These are phyloP conservation scores for Remorina albescens DNA, from an alignment of 2,797 vertebrate genomes.

Conservation along the genomic window DNA sequence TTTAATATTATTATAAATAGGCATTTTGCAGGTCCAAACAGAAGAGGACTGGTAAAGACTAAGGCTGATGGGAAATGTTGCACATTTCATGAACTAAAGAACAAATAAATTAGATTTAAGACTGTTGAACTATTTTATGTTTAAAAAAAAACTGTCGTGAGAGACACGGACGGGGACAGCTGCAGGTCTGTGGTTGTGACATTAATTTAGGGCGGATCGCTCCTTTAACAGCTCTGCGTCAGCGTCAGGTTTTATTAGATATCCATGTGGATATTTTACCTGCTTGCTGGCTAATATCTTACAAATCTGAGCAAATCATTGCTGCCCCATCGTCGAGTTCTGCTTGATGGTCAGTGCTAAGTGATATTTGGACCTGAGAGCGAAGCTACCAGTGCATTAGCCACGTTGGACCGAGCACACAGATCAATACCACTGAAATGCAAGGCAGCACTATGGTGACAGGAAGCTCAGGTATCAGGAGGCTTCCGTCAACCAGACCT, in stretches of 20 bases:
- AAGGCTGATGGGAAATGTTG: background rate
- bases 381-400: slow-evolving; percentile 60
- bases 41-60: background rate
- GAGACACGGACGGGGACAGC: background rate
- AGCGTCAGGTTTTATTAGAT: slow-evolving; percentile 31
- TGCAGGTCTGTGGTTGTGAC: background rate
- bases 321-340: background rate
- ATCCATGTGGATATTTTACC: slow-evolving; percentile 22
- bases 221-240: slow-evolving; percentile 12
- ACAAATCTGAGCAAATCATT: slow-evolving; percentile 9
- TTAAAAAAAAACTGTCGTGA: no score
- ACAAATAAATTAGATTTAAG: no score
- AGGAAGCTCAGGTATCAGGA: slow-evolving; percentile 59
- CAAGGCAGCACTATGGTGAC: slow-evolving; percentile 45
- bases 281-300: background rate
- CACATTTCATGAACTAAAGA: no score
- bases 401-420: slow-evolving; percentile 23
- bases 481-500: background rate
- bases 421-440: slow-evolving; percentile 65
- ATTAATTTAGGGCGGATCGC: background rate
- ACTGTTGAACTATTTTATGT: no score
- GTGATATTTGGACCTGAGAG: slow-evolving; percentile 53
- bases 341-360: slow-evolving; percentile 51
- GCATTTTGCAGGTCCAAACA: background rate
- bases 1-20: background rate